Conservation (phyloP, 2,113 vertebrate genomes). For the Erythrolamprus reginae region DNA sequence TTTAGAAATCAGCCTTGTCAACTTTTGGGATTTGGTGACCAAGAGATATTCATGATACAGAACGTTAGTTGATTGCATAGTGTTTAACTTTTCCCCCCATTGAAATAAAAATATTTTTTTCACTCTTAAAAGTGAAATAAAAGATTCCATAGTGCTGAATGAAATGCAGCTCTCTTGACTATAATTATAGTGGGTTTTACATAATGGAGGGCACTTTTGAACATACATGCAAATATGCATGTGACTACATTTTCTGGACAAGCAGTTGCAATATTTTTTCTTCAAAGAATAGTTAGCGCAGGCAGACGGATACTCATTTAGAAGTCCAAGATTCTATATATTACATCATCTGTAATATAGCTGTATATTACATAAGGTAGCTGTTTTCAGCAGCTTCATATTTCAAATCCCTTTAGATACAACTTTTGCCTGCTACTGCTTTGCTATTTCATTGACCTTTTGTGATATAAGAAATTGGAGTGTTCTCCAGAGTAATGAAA, state of each 20-base stretch:
- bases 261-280: not conserved
- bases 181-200: not conserved
- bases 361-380: not conserved
- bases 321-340: not conserved
- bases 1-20: not conserved
- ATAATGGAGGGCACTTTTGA: not conserved
- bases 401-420: not conserved
- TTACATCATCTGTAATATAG: not conserved
- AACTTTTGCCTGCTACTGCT: not conserved
- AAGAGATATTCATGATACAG: not conserved
- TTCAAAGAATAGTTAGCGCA: not conserved
- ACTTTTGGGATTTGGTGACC: not conserved
- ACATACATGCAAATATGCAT: not conserved
- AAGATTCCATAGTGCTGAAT: not conserved
- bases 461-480: not conserved
- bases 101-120: not conserved
- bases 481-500: not conserved
- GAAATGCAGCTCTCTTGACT: not conserved
- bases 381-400: not conserved
- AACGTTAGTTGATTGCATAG: not conserved
- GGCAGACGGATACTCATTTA: not conserved
- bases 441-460: not conserved
- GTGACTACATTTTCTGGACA: not conserved
- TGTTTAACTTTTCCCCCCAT: not conserved
- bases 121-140: not conserved